These are phyloP conservation scores for Triplophysa rosa DNA, from an alignment of 2,113 vertebrate species.

Conservation along the genomic window DNA sequence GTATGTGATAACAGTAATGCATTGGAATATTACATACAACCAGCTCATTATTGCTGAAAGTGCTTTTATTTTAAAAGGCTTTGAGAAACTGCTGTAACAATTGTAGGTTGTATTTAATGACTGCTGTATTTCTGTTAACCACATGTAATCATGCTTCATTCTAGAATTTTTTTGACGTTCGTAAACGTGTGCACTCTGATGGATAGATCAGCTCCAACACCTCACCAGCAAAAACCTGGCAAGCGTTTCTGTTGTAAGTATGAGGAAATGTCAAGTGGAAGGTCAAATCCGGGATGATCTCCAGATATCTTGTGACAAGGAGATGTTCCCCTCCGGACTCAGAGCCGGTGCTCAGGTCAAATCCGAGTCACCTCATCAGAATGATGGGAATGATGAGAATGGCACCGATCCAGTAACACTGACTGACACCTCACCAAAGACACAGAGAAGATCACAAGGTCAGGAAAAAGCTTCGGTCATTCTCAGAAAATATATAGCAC, in stretches of 20 bases:
- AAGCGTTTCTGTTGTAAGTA: not conserved
- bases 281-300: slow-evolving; percentile 21
- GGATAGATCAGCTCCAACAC: not conserved
- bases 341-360: not conserved
- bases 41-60: not conserved
- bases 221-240: not conserved
- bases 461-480: not conserved
- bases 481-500: not conserved
- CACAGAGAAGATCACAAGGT: slow-evolving; percentile 10
- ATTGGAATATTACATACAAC: not conserved
- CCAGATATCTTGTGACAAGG: slow-evolving; percentile 13
- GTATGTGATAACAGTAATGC: not conserved
- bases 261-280: slow-evolving; percentile 30
- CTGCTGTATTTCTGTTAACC: slow-evolving; percentile 1
- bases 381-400: slow-evolving; percentile 8
- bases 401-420: slow-evolving; percentile 6
- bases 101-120: not conserved
- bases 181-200: not conserved
- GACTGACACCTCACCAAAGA: not conserved
- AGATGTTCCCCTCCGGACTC: slow-evolving; percentile 29
- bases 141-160: slow-evolving; percentile 4
- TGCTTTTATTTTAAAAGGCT: not conserved
- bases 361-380: not conserved
- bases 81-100: not conserved
- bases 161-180: not conserved